phyloP scores from a whole-genome alignment of 2,797 vertebrate species.

The Microctenopoma lineatum region DNA sequence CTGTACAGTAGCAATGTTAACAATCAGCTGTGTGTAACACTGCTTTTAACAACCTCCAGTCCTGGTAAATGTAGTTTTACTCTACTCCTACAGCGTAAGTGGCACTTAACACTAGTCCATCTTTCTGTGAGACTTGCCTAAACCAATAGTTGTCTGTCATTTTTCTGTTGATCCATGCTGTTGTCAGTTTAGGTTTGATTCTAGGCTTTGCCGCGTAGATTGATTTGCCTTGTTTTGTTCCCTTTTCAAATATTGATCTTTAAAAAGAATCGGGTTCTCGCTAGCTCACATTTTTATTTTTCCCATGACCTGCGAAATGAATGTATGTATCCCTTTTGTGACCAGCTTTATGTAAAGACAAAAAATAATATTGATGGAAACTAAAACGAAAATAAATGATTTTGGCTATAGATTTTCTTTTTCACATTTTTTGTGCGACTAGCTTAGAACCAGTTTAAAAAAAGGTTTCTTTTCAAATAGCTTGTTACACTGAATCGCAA shows the following conservation, averaged over 20 bases:
- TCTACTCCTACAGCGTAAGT: not conserved
- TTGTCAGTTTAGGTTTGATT: constrained; percentile 28
- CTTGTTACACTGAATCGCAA: constrained; percentile 5
- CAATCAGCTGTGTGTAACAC: constrained; percentile 5
- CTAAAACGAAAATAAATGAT: constrained; percentile 65
- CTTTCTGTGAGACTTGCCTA: constrained; percentile 20
- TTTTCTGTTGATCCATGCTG: constrained; percentile 27
- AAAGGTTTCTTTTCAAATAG: not conserved
- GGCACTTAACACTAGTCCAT: constrained; percentile 9
- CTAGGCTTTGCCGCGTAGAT: constrained; percentile 26
- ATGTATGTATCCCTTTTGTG: constrained; percentile 70
- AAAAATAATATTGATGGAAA: constrained; percentile 42
- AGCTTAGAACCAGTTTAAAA: not conserved
- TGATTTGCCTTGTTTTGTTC: constrained; percentile 42
- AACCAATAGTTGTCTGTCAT: not conserved
- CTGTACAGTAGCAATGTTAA: constrained; percentile 23
- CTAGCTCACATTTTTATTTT: constrained; percentile 19
- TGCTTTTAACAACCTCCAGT: constrained; percentile 16
- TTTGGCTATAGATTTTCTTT: constrained; percentile 46
- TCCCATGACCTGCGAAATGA: constrained; percentile 60
- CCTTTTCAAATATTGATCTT: constrained; percentile 17
- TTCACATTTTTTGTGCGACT: not conserved
- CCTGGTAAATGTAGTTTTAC: not conserved
- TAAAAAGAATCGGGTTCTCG: constrained; percentile 29
- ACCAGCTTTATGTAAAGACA: constrained; percentile 65